A percentile compares a stretch with the other conserved stretches of the same genome.
phyloP scores from a whole-genome alignment of 2,113 vertebrate genomes.

The Mesocricetus auratus region DNA sequence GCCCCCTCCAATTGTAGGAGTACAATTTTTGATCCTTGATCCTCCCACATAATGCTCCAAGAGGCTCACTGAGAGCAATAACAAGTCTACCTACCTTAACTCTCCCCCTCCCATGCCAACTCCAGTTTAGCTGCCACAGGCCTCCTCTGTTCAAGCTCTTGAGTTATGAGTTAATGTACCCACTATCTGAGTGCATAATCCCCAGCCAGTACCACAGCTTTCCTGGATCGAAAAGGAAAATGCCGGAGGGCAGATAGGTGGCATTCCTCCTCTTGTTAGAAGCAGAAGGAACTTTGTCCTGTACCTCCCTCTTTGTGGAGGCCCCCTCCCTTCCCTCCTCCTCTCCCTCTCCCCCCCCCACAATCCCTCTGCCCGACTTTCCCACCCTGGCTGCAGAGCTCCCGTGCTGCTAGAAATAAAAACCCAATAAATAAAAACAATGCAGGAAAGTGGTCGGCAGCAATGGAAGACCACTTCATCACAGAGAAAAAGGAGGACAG shows the following conservation, averaged over 20 bases:
- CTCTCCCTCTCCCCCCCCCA: neutral
- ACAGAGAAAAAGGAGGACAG: too few relatives aligned
- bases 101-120: neutral
- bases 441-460: neutral
- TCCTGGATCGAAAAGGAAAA: constrained; percentile 37
- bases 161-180: neutral
- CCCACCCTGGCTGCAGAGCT: neutral
- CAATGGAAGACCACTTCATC: neutral
- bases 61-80: neutral
- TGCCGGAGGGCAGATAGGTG: neutral
- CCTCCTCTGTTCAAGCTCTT: neutral
- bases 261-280: neutral
- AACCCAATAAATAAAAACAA: neutral
- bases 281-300: neutral
- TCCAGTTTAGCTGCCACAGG: neutral
- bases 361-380: neutral
- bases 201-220: neutral
- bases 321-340: neutral
- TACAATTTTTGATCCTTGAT: neutral
- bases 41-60: neutral
- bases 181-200: neutral
- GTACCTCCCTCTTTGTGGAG: neutral
- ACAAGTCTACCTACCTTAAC: neutral
- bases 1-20: neutral
- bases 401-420: constrained; percentile 3